Evolutionary conservation across 2,888 invertebrate species (phyloP).

Genomic region (Melikaiella ostensackeni): DNA sequence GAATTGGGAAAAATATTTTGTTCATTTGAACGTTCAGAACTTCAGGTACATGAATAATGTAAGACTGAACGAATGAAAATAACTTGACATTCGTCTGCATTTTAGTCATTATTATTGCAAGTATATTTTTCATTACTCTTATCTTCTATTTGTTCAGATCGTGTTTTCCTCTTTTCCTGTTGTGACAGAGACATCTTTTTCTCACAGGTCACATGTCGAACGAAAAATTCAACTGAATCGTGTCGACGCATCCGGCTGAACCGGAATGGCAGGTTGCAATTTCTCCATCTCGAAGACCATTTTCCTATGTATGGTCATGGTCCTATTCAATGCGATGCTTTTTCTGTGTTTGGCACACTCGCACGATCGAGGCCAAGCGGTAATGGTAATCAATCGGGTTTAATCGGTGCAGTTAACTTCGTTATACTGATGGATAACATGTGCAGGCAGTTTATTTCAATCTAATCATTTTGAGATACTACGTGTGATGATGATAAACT

Average conservation of each 20-base stretch:
- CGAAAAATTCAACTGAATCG: slow-evolving; percentile 60
- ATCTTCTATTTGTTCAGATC: neutral
- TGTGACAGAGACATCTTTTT: neutral
- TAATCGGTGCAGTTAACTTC: slow-evolving; percentile 57
- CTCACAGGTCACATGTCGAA: neutral
- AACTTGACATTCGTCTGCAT: too few relatives aligned
- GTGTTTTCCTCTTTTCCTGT: neutral
- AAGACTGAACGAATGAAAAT: too few relatives aligned
- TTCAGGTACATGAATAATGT: too few relatives aligned
- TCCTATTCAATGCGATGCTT: neutral
- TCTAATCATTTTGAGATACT: neutral
- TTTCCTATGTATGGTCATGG: slow-evolving; percentile 10
- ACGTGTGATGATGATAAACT: slow-evolving; percentile 2
- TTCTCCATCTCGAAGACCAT: slow-evolving; percentile 21
- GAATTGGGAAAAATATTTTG: too few relatives aligned
- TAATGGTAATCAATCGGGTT: slow-evolving; percentile 69
- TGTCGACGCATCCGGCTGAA: slow-evolving; percentile 40
- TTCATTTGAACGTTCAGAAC: too few relatives aligned
- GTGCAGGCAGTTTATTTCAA: neutral
- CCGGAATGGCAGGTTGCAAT: slow-evolving; percentile 28
- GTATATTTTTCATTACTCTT: neutral
- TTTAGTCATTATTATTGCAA: too few relatives aligned
- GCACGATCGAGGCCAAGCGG: slow-evolving; percentile 54
- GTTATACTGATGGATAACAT: slow-evolving; percentile 4
- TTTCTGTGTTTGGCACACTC: slow-evolving; percentile 46